Evolutionary conservation across 2,113 vertebrate species (phyloP), one percentile per base, ranked within the genome.

Genomic region (Pholis gunnellus): DNA sequence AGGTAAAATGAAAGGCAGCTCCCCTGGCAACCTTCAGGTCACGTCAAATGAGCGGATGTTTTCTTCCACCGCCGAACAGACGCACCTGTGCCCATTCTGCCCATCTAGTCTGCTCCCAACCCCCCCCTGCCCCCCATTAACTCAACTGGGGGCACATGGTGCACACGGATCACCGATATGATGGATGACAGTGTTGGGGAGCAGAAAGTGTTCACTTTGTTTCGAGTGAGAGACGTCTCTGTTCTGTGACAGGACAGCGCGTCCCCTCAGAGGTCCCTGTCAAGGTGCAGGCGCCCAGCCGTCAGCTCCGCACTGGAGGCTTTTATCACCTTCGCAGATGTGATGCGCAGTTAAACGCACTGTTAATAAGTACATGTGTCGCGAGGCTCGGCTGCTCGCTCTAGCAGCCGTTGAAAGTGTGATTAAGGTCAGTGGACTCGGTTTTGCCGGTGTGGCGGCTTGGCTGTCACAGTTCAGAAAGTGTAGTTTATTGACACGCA

Each of bases 21-120:
- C 71, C 64, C 72, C 72, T 25, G 75, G 54, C 78, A 61, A 40
- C 6, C 66, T 79, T 82, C 83, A 77, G 92, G 83, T 91, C 89
- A 88, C 59, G 2, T 77, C 91, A 80, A 87, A 79, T 72, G 56
- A 85, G 65, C 82, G 20, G 44, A 75, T 83, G 50, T 70, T 68
- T 76, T 88, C 36, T 29, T 78, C 50, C 10, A 7, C 40, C 40
- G 25, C 57, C 2, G 14, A 17, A 40, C 76, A 25, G 60, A 34
- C 72, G 48, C 83, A 88, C 84, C 83, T 90, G 80, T 59, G 68
- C 66, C 84, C 76, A 50, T 81, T 75, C 57, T 74, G 71, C 50
- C n/a, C 8, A 18, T 48, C 65, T 61, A 17, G 60, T 70, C 72
- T 50, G 20, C 15, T 65, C 60, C 73, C 65, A 20, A 1, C 34